phyloP scores from a whole-genome alignment of 2,797 vertebrate genomes.

The Melanotaenia nigrans region DNA sequence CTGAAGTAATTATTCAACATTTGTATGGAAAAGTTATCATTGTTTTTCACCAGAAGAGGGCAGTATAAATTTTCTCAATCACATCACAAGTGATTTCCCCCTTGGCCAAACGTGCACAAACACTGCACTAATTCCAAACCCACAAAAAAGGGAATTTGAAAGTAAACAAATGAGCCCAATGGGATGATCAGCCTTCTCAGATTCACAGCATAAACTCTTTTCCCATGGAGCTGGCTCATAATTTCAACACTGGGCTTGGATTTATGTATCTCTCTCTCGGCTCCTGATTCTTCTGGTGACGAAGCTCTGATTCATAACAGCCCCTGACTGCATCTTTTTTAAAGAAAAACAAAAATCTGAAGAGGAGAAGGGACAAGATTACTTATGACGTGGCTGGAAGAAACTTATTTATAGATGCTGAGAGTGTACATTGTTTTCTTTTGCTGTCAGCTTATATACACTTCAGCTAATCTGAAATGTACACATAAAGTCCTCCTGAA shows the following conservation, averaged over 20 bases:
- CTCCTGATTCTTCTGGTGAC: conserved; percentile 65
- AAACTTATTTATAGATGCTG: conserved; percentile 51
- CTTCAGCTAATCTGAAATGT: conserved; percentile 36
- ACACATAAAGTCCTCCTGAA: conserved; percentile 48
- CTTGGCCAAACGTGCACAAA: conserved; percentile 68
- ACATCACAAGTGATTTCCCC: conserved; percentile 56
- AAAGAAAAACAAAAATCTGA: neutral
- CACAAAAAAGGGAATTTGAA: conserved; percentile 79
- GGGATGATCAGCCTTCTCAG: conserved; percentile 73
- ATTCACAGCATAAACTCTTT: conserved; percentile 70
- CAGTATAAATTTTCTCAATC: conserved; percentile 80
- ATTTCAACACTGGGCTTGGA: conserved; percentile 62
- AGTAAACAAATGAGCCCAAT: conserved; percentile 78
- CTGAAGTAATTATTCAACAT: conserved; percentile 24
- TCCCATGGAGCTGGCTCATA: conserved; percentile 67
- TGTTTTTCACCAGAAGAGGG: conserved; percentile 80
- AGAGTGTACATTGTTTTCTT: conserved; percentile 37
- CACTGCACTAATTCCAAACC: conserved; percentile 74
- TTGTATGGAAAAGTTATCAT: conserved; percentile 35
- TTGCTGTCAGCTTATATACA: conserved; percentile 39
- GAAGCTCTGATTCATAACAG: conserved; percentile 59
- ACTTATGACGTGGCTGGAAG: conserved; percentile 23
- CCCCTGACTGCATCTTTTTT: conserved; percentile 38
- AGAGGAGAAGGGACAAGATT: conserved; percentile 33
- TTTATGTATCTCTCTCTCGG: conserved; percentile 45